These are phyloP conservation scores for Acanthosepion lycidas DNA, from an alignment of 2,888 invertebrate species.

Conservation along the genomic window DNA sequence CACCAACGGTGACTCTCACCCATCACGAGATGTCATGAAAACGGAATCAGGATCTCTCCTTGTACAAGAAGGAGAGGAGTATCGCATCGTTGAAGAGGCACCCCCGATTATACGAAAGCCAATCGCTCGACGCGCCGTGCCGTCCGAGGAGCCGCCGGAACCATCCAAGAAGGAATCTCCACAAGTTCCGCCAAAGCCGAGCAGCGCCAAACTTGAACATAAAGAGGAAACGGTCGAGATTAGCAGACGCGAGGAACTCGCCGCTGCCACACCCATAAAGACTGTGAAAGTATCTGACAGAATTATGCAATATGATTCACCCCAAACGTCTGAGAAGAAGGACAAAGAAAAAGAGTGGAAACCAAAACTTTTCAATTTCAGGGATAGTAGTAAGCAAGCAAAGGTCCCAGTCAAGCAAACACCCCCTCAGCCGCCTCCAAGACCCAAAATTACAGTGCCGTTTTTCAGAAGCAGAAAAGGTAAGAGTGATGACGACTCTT, in stretches of 20 bases:
- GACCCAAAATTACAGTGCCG: neutral
- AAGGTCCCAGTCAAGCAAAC: slow-evolving; percentile 46
- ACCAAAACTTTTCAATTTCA: slow-evolving; percentile 41
- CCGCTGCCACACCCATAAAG: slow-evolving; percentile 33
- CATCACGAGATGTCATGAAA: neutral
- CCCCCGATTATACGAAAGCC: slow-evolving; percentile 35
- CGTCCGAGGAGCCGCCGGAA: neutral
- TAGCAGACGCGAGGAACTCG: neutral
- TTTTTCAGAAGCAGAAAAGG: slow-evolving; percentile 48
- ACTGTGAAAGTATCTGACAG: slow-evolving; percentile 39
- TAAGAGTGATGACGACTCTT: slow-evolving; percentile 39
- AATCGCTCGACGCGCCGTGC: neutral
- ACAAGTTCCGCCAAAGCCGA: neutral
- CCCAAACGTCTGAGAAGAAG: neutral
- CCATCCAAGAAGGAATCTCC: neutral
- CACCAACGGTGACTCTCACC: neutral
- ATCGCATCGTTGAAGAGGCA: slow-evolving; percentile 33
- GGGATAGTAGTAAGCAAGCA: slow-evolving; percentile 42
- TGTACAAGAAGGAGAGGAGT: neutral
- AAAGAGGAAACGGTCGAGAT: neutral
- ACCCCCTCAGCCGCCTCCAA: slow-evolving; percentile 45
- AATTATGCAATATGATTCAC: neutral
- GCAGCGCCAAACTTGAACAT: neutral
- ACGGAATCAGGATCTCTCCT: neutral
- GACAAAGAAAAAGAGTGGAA: slow-evolving; percentile 44